These are phyloP conservation scores for Tineola bisselliella DNA, from an alignment of 2,888 invertebrate genomes.

Conservation along the genomic window DNA sequence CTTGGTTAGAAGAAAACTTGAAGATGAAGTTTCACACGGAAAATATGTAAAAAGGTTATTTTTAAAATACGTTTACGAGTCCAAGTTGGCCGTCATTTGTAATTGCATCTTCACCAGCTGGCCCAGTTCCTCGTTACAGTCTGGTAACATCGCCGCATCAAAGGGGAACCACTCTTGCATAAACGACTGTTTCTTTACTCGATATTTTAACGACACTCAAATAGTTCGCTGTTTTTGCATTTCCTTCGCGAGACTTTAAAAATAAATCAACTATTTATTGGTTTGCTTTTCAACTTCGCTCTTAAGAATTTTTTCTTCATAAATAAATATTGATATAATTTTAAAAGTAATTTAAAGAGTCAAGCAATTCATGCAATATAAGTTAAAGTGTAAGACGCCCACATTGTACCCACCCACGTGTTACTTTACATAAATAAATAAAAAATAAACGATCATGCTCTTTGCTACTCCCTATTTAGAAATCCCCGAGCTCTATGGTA, in stretches of 20 bases:
- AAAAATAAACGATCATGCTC: too few species aligned
- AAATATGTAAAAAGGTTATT: not conserved
- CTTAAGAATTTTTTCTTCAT: too few species aligned
- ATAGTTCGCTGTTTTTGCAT: not conserved
- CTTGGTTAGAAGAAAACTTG: too few species aligned
- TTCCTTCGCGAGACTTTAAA: not conserved
- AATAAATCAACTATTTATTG: too few species aligned
- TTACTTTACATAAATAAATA: too few species aligned
- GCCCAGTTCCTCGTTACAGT: not conserved
- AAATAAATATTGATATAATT: too few species aligned
- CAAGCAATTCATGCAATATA: too few species aligned
- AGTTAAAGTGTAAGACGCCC: too few species aligned
- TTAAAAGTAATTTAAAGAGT: too few species aligned
- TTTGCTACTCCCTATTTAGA: not conserved
- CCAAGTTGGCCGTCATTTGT: not conserved
- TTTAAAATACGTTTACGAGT: not conserved
- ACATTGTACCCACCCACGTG: too few species aligned
- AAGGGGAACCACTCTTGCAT: constrained; percentile 8
- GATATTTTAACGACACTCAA: not conserved
- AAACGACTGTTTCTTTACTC: not conserved
- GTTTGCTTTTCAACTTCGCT: too few species aligned
- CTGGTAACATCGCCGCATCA: constrained; percentile 17
- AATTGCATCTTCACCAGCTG: constrained; percentile 5
- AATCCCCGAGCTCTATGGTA: not conserved
- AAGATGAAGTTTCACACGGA: not conserved